Evolutionary conservation across 2,888 invertebrate genomes (phyloP).

Genomic region (Litoditis marina): DNA sequence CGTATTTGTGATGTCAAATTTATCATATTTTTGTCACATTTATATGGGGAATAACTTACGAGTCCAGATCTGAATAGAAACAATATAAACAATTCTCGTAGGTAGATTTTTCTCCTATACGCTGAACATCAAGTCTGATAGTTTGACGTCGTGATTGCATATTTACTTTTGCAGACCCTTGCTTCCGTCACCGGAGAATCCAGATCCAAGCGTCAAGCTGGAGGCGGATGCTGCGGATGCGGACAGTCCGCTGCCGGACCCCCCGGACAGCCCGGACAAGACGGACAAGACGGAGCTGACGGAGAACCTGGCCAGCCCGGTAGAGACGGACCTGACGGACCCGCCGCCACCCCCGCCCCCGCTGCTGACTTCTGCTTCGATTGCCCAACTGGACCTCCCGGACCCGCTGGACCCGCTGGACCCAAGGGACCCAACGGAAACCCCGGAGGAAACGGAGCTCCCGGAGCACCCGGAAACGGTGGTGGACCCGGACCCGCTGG

Average conservation of each 20-base stretch:
- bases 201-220: constrained; percentile 42
- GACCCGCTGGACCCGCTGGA: constrained; percentile 46
- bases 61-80: too few species aligned
- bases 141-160: too few species aligned
- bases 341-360: constrained; percentile 48
- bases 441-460: constrained; percentile 47
- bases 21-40: too few species aligned
- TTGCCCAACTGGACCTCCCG: constrained; percentile 48
- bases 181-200: constrained; percentile 45
- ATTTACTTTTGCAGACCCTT: too few species aligned
- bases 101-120: too few species aligned
- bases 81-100: too few species aligned
- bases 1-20: too few species aligned
- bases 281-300: constrained; percentile 18
- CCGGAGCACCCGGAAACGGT: constrained; percentile 49
- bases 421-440: constrained; percentile 50
- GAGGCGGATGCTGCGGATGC: constrained; percentile 29
- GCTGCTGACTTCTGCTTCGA: constrained; percentile 47
- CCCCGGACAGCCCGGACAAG: constrained; percentile 28
- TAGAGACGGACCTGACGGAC: constrained; percentile 51
- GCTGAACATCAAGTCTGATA: too few species aligned
- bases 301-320: constrained; percentile 49
- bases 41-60: too few species aligned
- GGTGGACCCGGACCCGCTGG: constrained; percentile 47
- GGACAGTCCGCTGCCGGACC: constrained; percentile 20